These are phyloP conservation scores for Anser brachyrhynchus DNA, from an alignment of 2,113 vertebrate genomes.

Conservation along the genomic window DNA sequence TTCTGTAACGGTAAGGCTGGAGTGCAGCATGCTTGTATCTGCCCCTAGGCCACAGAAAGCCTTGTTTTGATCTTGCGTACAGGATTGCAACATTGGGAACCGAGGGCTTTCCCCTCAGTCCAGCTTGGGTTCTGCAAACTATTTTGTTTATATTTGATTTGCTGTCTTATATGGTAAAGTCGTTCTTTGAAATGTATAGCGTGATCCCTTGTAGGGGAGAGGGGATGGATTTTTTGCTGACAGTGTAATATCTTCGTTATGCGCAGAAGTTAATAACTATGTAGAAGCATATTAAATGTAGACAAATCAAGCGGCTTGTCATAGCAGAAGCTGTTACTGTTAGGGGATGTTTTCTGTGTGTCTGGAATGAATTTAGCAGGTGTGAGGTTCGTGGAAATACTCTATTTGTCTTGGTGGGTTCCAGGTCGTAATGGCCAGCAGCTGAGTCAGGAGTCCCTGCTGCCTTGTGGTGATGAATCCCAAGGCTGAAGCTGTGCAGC, in stretches of 20 bases:
- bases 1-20: not conserved
- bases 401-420: not conserved
- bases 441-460: not conserved
- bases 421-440: not conserved
- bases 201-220: not conserved
- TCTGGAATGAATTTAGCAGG: not conserved
- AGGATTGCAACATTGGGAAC: not conserved
- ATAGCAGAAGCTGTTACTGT: not conserved
- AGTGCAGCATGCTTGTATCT: not conserved
- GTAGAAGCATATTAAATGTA: not conserved
- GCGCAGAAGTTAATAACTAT: not conserved
- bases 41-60: not conserved
- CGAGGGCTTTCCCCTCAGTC: not conserved
- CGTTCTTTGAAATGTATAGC: not conserved
- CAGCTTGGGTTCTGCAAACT: not conserved
- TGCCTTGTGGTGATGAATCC: not conserved
- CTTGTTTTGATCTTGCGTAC: not conserved
- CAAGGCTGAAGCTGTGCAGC: not conserved
- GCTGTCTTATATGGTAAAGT: not conserved
- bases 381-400: not conserved
- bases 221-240: constrained; percentile 9
- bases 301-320: not conserved
- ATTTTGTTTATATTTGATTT: not conserved
- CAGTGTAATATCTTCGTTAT: not conserved
- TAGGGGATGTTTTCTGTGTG: not conserved